These are phyloP conservation scores for Stictonetta naevosa DNA, from an alignment of 2,113 vertebrate genomes.

Conservation along the genomic window DNA sequence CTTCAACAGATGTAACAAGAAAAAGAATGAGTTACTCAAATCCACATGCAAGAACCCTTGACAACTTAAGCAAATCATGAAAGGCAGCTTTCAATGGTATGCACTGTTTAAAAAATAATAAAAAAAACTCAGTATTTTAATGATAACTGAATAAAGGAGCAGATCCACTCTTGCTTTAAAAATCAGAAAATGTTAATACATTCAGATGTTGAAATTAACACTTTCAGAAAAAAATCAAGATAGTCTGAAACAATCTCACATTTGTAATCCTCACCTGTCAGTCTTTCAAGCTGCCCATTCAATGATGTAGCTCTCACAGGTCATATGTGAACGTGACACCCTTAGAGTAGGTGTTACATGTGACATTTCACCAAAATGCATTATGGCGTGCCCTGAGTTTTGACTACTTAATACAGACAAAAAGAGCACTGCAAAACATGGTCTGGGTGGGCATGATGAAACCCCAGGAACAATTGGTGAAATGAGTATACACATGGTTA, in stretches of 20 bases:
- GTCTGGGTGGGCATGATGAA: not conserved
- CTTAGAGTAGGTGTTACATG: not conserved
- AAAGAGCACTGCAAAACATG: not conserved
- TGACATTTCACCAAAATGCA: not conserved
- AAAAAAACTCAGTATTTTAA: not conserved
- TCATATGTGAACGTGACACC: not conserved
- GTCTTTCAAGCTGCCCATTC: not conserved
- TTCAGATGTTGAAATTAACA: not conserved
- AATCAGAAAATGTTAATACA: not conserved
- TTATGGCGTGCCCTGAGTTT: not conserved
- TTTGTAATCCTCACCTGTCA: not conserved
- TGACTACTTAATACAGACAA: not conserved
- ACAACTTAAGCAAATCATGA: not conserved
- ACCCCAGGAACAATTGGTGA: not conserved
- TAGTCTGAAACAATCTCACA: not conserved
- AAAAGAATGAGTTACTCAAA: not conserved
- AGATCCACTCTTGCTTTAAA: not conserved
- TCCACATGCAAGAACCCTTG: not conserved
- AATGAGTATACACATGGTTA: not conserved
- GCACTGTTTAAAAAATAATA: not conserved
- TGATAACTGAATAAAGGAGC: not conserved
- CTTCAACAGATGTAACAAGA: not conserved
- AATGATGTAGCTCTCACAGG: not conserved
- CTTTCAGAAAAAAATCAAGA: not conserved
- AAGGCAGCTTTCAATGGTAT: not conserved